Conservation (phyloP, 2,113 vertebrate genomes). For the Amphilophus citrinellus region DNA sequence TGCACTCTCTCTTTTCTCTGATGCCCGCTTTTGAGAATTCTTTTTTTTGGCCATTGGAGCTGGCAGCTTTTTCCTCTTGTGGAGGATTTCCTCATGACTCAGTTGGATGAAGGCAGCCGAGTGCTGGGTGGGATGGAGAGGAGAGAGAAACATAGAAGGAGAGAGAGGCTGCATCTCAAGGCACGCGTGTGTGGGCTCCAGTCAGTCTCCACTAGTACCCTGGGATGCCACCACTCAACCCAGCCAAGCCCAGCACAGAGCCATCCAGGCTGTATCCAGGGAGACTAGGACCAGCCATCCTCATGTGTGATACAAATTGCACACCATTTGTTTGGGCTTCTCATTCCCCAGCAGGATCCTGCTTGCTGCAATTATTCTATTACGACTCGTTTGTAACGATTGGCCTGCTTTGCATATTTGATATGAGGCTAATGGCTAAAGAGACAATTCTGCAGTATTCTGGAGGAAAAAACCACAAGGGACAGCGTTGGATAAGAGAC, state of each 20-base stretch:
- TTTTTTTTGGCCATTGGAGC: conserved; percentile 58
- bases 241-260: conserved; percentile 51
- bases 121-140: conserved; percentile 58
- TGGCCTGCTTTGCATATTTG: conserved; percentile 78
- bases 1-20: conserved; percentile 49
- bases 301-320: conserved; percentile 51
- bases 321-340: conserved; percentile 42
- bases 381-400: conserved; percentile 61
- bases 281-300: conserved; percentile 45
- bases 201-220: conserved; percentile 61
- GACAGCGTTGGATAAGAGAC: conserved; percentile 33
- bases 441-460: conserved; percentile 56
- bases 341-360: conserved; percentile 49
- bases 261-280: conserved; percentile 49
- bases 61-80: conserved; percentile 64
- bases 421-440: conserved; percentile 70
- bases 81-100: conserved; percentile 68
- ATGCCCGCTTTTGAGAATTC: conserved; percentile 53
- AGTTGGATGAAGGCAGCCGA: conserved; percentile 64
- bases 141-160: conserved; percentile 56
- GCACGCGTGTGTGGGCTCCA: conserved; percentile 62
- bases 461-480: conserved; percentile 45
- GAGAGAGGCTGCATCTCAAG: conserved; percentile 69
- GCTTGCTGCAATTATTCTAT: conserved; percentile 57
- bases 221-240: conserved; percentile 73